Conservation (phyloP, 2,113 vertebrate genomes). For the Motacilla tschutschensis region DNA sequence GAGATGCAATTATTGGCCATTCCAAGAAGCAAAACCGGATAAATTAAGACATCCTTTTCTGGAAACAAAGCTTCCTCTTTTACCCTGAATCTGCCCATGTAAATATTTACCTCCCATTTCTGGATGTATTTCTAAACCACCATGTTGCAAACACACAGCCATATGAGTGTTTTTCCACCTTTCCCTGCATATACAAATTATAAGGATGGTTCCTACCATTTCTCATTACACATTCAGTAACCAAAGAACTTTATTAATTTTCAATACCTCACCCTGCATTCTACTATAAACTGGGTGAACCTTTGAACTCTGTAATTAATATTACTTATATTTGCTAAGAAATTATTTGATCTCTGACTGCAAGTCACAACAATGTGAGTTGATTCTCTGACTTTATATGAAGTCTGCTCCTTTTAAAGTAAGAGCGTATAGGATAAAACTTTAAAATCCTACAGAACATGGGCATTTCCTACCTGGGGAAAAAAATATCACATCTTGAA, state of each 20-base stretch:
- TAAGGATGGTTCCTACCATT: background rate
- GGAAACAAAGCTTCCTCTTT: background rate
- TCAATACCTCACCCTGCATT: background rate
- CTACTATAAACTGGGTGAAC: background rate
- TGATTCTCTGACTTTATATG: background rate
- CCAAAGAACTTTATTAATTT: background rate
- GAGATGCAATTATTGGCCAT: background rate
- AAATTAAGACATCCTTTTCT: background rate
- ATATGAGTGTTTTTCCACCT: background rate
- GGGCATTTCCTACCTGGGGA: background rate
- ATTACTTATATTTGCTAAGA: background rate
- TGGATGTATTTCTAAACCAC: background rate
- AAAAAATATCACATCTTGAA: background rate
- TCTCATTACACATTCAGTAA: background rate
- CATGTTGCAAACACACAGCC: background rate
- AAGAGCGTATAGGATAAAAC: background rate
- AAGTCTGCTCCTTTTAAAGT: background rate
- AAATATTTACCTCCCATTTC: background rate
- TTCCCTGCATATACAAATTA: background rate
- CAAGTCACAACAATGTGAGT: background rate
- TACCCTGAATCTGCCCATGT: background rate
- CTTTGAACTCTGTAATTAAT: conserved; percentile 8
- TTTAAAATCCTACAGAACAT: background rate
- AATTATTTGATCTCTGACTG: background rate
- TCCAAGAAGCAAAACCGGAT: background rate